Evolutionary conservation across 1,140 invertebrate species (phyloP).

Genomic region (Procambarus virginalis): DNA sequence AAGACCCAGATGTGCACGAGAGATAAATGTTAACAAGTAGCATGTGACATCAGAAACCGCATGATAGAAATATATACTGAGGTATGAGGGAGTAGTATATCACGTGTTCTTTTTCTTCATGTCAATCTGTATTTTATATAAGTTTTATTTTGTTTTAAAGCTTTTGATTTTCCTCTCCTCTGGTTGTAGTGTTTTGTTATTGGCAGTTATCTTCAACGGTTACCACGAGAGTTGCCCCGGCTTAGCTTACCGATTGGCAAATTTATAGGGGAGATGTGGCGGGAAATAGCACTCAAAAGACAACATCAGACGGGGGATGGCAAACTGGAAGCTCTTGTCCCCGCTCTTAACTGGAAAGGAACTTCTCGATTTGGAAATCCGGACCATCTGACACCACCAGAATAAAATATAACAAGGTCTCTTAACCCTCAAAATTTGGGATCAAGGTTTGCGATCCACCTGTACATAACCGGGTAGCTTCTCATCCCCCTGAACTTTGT

Average conservation of each 20-base stretch:
- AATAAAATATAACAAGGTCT: constrained; percentile 46
- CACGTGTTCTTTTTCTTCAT: constrained; percentile 9
- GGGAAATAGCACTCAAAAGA: constrained; percentile 26
- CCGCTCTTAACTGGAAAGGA: constrained; percentile 17
- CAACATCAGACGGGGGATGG: constrained; percentile 44
- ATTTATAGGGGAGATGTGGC: constrained; percentile 48
- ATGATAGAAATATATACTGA: constrained; percentile 20
- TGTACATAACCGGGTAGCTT: constrained; percentile 60
- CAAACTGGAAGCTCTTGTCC: constrained; percentile 47
- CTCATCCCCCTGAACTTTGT: constrained; percentile 37
- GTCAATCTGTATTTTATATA: constrained; percentile 14
- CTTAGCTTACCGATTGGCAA: constrained; percentile 60
- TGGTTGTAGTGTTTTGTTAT: constrained; percentile 62
- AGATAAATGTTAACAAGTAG: constrained; percentile 15
- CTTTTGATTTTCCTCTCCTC: constrained; percentile 57
- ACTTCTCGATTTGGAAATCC: constrained; percentile 37
- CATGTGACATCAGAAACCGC: constrained; percentile 19
- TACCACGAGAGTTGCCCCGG: constrained; percentile 64
- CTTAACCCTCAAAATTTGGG: constrained; percentile 56
- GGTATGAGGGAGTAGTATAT: constrained; percentile 29
- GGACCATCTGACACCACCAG: constrained; percentile 58
- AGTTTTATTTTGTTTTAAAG: constrained; percentile 55
- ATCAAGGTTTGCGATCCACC: constrained; percentile 50
- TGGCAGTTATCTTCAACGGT: constrained; percentile 64
- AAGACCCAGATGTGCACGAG: constrained; percentile 42